Conservation (phyloP, 2,888 invertebrate species). For the Rhagophthalmus giganteus region DNA sequence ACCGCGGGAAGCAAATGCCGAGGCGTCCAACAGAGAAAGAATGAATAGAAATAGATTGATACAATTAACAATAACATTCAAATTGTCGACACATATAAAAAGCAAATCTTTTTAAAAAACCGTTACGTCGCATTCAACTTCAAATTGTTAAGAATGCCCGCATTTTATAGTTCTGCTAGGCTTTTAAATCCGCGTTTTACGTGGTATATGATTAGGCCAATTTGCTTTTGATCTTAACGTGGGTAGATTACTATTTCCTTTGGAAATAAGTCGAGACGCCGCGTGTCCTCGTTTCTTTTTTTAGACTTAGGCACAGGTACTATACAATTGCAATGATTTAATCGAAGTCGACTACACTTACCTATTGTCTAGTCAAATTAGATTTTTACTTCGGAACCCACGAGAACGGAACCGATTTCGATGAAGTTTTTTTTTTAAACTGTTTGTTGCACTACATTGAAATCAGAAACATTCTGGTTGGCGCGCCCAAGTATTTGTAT, state of each 20-base stretch:
- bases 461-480: too few species aligned
- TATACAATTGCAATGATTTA: too few species aligned
- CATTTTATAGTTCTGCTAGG: neutral
- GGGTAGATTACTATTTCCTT: too few species aligned
- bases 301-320: too few species aligned
- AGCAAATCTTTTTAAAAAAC: conserved; percentile 9
- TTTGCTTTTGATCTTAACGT: neutral
- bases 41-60: conserved; percentile 51
- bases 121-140: conserved; percentile 5
- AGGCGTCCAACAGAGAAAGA: conserved; percentile 41
- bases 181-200: conserved; percentile 2
- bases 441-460: too few species aligned
- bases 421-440: too few species aligned
- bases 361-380: too few species aligned
- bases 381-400: too few species aligned
- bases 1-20: conserved; percentile 44
- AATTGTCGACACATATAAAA: conserved; percentile 44
- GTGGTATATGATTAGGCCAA: neutral
- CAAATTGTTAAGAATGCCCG: neutral
- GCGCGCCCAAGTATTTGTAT: too few species aligned
- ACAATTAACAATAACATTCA: conserved; percentile 51
- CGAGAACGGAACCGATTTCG: too few species aligned
- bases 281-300: neutral
- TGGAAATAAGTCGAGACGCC: too few species aligned
- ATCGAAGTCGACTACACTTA: too few species aligned